Base-by-base conservation (phyloP, 1,140 invertebrate genomes). In the Thalassaphorura encarpata region DNA sequence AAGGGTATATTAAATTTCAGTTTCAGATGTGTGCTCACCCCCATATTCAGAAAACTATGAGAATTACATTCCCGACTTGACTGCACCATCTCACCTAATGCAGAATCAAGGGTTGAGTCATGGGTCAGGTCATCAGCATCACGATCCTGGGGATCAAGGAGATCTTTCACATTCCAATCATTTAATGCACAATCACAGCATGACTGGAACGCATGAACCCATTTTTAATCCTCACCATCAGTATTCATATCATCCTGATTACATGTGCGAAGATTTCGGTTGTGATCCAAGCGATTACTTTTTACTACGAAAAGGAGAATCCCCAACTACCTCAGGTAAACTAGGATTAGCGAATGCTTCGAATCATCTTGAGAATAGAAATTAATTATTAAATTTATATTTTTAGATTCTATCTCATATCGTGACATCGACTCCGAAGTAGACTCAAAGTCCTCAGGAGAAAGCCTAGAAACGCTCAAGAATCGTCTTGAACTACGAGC, bases 371-470 rank as follows among this genome's bases (percentile, higher is more conserved):
- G 15, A 13, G 3, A 13, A 48, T 6, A 23, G 11, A 11, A 48
- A 48, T 27, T 23, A 23, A 29, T 24, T 11, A 11, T 13, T 27
- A 23, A 24, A 6, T 16, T 36, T 19, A 18, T 48, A 11, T 31
- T 41, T n/a, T 5, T 41, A 52, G 50, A 52, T 8, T 52, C 50
- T 18, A 42, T 52, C 4, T 52, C 50, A n/a, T 52, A 40, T 50
- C 42, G 54, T 18, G 54, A 60, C 24, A 56, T 50, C 41, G 60
- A 65, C 21, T 62, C 61, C 23, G 63, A 60, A 55, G 19, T 63
- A 11, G 61, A 62, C 16, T 65, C 63, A 13, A 65, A 65, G 41
- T 62, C 60, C 1, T 65, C 63, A 8, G 46, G 56, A 24, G 63
- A 54, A 42, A 60, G 56, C 36, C 45, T 58, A 3, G 59, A 52